phyloP scores from a whole-genome alignment of 2,888 invertebrate genomes.

The Willowsia nigromaculata region DNA sequence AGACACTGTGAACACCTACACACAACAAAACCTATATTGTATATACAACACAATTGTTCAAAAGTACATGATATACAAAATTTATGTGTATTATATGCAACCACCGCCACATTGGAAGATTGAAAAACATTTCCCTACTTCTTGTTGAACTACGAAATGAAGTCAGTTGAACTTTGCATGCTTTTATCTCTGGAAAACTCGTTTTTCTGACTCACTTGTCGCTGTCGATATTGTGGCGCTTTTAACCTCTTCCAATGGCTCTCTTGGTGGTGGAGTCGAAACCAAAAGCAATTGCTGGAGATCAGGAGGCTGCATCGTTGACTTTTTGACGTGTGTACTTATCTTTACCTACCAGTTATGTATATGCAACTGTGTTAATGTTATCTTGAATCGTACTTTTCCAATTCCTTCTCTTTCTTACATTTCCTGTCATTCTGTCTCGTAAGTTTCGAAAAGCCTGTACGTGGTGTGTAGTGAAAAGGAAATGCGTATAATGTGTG shows the following conservation, averaged over 20 bases:
- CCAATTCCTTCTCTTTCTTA: not conserved
- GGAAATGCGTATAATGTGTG: not conserved
- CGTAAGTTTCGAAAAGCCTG: too few relatives aligned
- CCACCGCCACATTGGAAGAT: not conserved
- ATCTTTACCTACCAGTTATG: not conserved
- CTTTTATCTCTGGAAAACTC: constrained; percentile 25
- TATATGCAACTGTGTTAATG: too few relatives aligned
- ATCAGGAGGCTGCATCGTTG: not conserved
- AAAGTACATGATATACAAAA: too few relatives aligned
- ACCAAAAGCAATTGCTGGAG: not conserved
- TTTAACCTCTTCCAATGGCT: not conserved
- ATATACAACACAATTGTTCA: too few relatives aligned
- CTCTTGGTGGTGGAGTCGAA: not conserved
- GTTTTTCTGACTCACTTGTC: constrained; percentile 8
- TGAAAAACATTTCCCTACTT: constrained; percentile 1
- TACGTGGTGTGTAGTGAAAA: not conserved
- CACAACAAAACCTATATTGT: too few relatives aligned
- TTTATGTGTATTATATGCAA: not conserved
- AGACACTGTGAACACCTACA: too few relatives aligned
- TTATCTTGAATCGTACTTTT: too few relatives aligned
- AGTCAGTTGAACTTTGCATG: constrained; percentile 26
- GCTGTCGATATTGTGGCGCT: constrained; percentile 1
- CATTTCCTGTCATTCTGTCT: not conserved
- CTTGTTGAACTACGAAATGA: not conserved
- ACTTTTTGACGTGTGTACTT: constrained; percentile 4